phyloP scores from a whole-genome alignment of 2,888 invertebrate genomes.

The Drosophila nigritarsus region DNA sequence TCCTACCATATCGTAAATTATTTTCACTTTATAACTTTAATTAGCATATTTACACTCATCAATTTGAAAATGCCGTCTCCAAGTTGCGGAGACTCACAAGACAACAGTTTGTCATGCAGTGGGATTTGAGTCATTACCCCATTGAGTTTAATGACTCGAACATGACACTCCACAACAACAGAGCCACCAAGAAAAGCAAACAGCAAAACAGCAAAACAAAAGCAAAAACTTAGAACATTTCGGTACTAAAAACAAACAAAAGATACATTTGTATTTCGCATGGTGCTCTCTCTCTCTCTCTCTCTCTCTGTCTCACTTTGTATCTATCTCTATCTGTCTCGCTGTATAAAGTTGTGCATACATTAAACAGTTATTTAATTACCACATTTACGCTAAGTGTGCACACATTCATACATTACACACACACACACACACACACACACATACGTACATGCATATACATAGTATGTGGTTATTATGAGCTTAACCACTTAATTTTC shows the following conservation, averaged over 20 bases:
- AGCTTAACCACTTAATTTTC: constrained; percentile 9
- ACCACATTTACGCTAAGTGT: constrained; percentile 30
- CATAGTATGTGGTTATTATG: constrained; percentile 8
- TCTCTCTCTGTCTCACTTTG: not conserved
- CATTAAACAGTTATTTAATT: constrained; percentile 42
- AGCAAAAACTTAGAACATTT: constrained; percentile 26
- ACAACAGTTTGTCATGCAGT: constrained; percentile 55
- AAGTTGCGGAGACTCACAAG: constrained; percentile 23
- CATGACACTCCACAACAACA: constrained; percentile 41
- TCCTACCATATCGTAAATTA: constrained; percentile 75
- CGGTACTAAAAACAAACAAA: constrained; percentile 37
- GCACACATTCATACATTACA: constrained; percentile 12
- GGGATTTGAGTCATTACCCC: constrained; percentile 65
- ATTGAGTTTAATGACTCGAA: constrained; percentile 73
- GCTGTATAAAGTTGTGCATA: constrained; percentile 39
- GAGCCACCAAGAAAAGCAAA: constrained; percentile 17
- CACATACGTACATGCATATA: constrained; percentile 1
- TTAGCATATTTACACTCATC: constrained; percentile 69
- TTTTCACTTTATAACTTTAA: constrained; percentile 77
- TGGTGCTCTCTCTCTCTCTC: constrained; percentile 10
- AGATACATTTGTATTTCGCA: constrained; percentile 39
- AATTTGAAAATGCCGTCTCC: constrained; percentile 34
- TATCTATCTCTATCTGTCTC: not conserved
- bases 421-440: not conserved
- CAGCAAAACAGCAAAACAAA: constrained; percentile 25